Evolutionary conservation across 2,888 invertebrate genomes (phyloP), one percentile per base, ranked within the genome.

Genomic region (Torymus tubicola): DNA sequence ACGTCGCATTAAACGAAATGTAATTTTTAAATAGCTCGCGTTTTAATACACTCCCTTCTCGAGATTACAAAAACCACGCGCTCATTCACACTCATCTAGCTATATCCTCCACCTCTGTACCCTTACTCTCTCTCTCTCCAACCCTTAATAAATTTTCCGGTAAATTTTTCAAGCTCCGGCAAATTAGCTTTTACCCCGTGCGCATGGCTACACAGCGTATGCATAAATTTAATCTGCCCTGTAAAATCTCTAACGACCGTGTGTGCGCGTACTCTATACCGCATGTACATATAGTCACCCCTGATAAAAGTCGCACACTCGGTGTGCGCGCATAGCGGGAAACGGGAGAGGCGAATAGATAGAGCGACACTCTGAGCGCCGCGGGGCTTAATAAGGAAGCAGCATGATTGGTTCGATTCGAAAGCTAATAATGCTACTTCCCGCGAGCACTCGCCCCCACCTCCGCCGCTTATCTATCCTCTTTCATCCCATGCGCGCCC

Each of bases 351-450:
- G 65, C 64, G 53, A 18, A 69, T 13, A 64, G 57, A 65, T 52
- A 65, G n/a, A 58, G 65, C 53, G 63, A 58, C 16, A 70, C 53
- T 74, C 72, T 76, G 82, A 76, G 73, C 68, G 83, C 84, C 83
- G 80, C 83, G 60, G 83, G 84, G 84, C 83, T 83, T 84, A 84
- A 84, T 84, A 82, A 80, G 82, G 78, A 80, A 82, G 74, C 87
- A 83, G 82, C 84, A 84, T 86, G 88, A 88, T 88, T 88, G 87
- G 87, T 87, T 87, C 88, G 86, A 88, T 87, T 88, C 87, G 87
- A 86, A 86, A 87, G 87, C 87, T 87, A 88, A 88, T 88, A 87
- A 87, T 86, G 86, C 85, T 83, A 85, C 87, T 87, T 87, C 86
- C 88, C 84, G 83, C 74, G 57, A 53, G 78, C 74, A 55, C 76